Evolutionary conservation across 1,140 invertebrate genomes (phyloP), one percentile per base, ranked within the genome.

Genomic region (Drosophila cardini): DNA sequence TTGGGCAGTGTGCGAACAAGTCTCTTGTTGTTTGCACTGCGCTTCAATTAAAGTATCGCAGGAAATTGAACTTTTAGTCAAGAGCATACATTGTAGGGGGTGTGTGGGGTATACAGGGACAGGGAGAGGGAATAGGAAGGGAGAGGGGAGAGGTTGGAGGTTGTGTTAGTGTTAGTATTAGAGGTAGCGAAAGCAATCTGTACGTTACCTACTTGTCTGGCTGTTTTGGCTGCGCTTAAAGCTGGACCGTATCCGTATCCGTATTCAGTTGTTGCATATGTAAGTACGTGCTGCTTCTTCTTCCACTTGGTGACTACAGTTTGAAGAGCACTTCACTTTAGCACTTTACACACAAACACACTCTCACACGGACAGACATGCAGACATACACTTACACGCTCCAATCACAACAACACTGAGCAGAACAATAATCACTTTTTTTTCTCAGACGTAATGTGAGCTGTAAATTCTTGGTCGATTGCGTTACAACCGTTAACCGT

Each of bases 31-130:
- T 87, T 87, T 87, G 63, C 84, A 77, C 57, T 74, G 76, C 84
- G 76, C 80, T 89, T 87, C 84, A 87, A 87, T 87, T 87, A 89
- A 89, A 87, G 83, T 76, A 78, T 70, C 82, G 75, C 83, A 87
- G 83, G 83, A 86, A 86, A 87, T 89, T 87, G 84, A 87, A 87
- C 84, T 89, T 87, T 89, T 83, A 83, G 72, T 83, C 50, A 70
- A 74, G 72, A 69, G 72, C 58, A 52, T 21, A 30, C 18, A 34
- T 15, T 15, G 38, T 38, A 16, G 32, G 5, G 42, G 40, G 13
- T 2, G 34, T 18, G 15, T 13, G 10, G 32, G 36, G 34, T 36
- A 36, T 26, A 26, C 21, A 7, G 18, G 7, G 15, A 5, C 46
- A 45, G 42, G 53, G 58, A 13, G 21, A 32, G 45, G 69, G 58